Percentiles rank a stretch among this genome's conserved stretches.
phyloP scores from a whole-genome alignment of 2,797 vertebrate species.

The Petrocephalus sullivani region DNA sequence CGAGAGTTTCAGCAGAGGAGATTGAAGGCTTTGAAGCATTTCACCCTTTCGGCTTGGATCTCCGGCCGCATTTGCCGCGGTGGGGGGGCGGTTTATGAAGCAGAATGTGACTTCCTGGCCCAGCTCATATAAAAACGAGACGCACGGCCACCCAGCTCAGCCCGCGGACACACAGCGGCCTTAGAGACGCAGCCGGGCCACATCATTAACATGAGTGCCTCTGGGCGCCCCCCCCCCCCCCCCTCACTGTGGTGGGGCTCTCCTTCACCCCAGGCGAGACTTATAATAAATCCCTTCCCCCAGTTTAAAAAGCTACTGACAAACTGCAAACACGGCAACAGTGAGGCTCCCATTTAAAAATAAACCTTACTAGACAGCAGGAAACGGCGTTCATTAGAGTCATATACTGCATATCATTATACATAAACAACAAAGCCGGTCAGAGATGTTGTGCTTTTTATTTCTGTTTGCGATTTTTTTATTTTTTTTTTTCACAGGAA shows the following conservation, averaged over 20 bases:
- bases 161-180: not conserved
- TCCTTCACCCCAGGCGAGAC: not conserved
- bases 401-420: not conserved
- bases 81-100: not conserved
- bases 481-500: not conserved
- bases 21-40: not conserved
- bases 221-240: not conserved
- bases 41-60: not conserved
- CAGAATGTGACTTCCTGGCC: not conserved
- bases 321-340: not conserved
- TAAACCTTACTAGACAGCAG: not conserved
- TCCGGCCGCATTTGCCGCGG: not conserved
- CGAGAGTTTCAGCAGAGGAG: not conserved
- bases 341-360: not conserved
- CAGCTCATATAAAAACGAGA: not conserved
- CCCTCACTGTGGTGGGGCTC: not conserved
- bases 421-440: not conserved
- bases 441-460: not conserved
- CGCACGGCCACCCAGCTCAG: not conserved
- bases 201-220: not conserved
- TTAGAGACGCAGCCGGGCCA: not conserved
- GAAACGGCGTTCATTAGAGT: not conserved
- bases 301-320: not conserved
- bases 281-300: not conserved
- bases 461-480: not conserved